Evolutionary conservation across 2,888 invertebrate genomes (phyloP).

Genomic region (Acronicta aceris): DNA sequence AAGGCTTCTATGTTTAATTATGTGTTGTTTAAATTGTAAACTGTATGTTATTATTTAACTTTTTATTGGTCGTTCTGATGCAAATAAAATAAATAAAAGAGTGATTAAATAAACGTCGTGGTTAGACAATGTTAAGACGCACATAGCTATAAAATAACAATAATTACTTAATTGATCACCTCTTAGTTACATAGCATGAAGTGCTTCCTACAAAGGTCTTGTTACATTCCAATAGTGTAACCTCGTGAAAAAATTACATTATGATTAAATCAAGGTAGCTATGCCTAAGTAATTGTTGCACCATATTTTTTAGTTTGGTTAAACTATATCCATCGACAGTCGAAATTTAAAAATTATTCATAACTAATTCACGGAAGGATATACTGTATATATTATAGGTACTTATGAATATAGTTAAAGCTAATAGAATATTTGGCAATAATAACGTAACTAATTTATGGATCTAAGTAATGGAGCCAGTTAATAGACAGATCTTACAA

Average conservation of each 20-base stretch:
- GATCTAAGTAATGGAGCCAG: conserved; percentile 4
- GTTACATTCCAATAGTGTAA: background rate
- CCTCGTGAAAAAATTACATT: conserved; percentile 5
- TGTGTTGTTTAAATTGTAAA: too few species aligned
- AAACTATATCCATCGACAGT: conserved; percentile 26
- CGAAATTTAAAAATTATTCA: conserved; percentile 29
- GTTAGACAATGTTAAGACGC: too few species aligned
- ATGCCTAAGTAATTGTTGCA: conserved; percentile 41
- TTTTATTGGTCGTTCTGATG: too few species aligned
- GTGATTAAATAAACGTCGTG: too few species aligned
- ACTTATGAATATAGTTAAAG: background rate
- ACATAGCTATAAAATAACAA: too few species aligned
- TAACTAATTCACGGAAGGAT: conserved; percentile 7
- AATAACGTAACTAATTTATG: conserved; percentile 24
- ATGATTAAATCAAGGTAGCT: conserved; percentile 36
- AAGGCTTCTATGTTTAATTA: too few species aligned
- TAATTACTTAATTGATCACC: too few species aligned
- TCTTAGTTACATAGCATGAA: too few species aligned
- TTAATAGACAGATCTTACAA: conserved; percentile 8
- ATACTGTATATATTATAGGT: background rate
- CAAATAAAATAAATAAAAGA: too few species aligned
- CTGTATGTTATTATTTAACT: too few species aligned
- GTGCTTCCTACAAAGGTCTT: too few species aligned
- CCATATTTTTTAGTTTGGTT: conserved; percentile 22
- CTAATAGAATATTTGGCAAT: conserved; percentile 8